phyloP scores from a whole-genome alignment of 2,797 vertebrate species.

The Hipposideros larvatus region DNA sequence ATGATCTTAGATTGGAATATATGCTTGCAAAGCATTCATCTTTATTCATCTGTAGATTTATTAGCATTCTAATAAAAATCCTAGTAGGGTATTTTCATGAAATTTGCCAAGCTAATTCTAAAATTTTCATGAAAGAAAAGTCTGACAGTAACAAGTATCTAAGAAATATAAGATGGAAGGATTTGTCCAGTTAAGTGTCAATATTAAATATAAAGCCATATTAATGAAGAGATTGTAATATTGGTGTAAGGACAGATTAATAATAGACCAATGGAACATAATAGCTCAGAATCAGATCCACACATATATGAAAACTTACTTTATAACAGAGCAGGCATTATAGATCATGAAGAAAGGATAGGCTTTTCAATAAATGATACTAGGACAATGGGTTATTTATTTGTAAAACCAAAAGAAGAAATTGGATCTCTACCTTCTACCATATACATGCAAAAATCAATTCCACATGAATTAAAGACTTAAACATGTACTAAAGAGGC shows the following conservation, averaged over 20 bases:
- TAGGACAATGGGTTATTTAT: background rate
- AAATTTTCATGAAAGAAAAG: conserved; percentile 31
- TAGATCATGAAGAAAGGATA: background rate
- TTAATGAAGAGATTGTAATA: conserved; percentile 33
- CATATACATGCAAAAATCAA: background rate
- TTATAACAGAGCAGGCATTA: background rate
- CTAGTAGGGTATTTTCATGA: background rate
- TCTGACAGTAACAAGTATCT: background rate
- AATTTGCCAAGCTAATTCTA: conserved; percentile 17
- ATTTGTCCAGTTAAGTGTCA: conserved; percentile 19
- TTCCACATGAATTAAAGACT: conserved; percentile 42
- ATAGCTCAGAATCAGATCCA: background rate
- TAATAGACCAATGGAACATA: conserved; percentile 8
- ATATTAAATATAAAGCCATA: conserved; percentile 15
- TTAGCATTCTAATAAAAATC: background rate
- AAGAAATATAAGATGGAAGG: background rate
- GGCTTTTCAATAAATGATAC: background rate
- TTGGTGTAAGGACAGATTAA: conserved; percentile 1
- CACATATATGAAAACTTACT: conserved; percentile 1
- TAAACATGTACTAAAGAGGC: background rate
- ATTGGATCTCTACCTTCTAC: background rate
- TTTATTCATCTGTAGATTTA: conserved; percentile 23
- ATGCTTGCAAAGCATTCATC: background rate
- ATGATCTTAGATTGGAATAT: conserved; percentile 38
- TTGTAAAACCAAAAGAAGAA: conserved; percentile 25